Conservation (phyloP, 1,140 invertebrate genomes). For the Neodiprion fabricii region DNA sequence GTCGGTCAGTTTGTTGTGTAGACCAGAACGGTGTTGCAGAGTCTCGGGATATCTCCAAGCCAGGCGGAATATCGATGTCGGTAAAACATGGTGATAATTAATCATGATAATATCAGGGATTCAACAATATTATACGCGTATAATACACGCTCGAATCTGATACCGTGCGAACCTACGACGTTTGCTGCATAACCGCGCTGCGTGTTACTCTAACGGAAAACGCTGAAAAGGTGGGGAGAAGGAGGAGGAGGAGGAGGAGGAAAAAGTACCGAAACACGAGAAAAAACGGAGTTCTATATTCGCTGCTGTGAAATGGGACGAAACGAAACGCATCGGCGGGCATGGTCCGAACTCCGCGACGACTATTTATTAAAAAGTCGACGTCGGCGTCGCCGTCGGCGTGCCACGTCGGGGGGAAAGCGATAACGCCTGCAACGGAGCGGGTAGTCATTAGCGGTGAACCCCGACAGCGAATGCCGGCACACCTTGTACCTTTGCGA, state of each 20-base stretch:
- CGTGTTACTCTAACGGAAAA: too few relatives aligned
- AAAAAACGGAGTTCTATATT: neutral
- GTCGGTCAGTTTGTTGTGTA: too few relatives aligned
- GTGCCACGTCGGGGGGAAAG: constrained; percentile 61
- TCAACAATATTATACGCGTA: constrained; percentile 31
- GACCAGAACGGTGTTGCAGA: too few relatives aligned
- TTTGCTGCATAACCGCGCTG: too few relatives aligned
- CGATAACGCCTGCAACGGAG: constrained; percentile 49
- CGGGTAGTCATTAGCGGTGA: constrained; percentile 46
- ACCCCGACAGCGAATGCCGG: neutral
- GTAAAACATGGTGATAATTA: constrained; percentile 20
- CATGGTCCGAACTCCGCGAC: neutral
- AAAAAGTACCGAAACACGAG: too few relatives aligned
- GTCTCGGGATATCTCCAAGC: too few relatives aligned
- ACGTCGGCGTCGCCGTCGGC: constrained; percentile 28
- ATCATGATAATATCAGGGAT: constrained; percentile 23
- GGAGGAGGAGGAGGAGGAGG: neutral
- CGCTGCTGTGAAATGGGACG: too few relatives aligned
- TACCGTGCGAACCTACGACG: neutral
- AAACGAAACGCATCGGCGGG: too few relatives aligned
- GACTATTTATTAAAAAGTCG: constrained; percentile 17
- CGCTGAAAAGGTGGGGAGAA: neutral
- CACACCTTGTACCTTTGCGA: too few relatives aligned
- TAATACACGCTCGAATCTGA: neutral
- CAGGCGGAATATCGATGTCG: neutral